Conservation (phyloP, 2,113 vertebrate species). For the Argyrosomus japonicus region DNA sequence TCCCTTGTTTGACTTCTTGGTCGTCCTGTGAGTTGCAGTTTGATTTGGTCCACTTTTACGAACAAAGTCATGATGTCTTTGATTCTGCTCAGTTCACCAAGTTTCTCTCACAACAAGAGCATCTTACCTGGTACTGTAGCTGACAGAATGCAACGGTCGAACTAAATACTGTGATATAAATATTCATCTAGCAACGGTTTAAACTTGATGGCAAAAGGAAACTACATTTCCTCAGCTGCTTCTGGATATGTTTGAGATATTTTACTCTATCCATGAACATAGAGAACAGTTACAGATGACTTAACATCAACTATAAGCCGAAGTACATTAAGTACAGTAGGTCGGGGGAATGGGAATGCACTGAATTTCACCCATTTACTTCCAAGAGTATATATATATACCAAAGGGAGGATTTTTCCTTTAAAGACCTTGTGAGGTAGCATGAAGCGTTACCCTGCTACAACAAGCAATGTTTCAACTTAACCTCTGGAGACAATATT, state of each 20-base stretch:
- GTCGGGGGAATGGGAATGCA: neutral
- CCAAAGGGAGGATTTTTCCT: slow-evolving; percentile 49
- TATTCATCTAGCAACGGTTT: neutral
- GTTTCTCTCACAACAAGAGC: neutral
- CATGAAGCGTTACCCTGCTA: slow-evolving; percentile 35
- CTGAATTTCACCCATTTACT: slow-evolving; percentile 39
- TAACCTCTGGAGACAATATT: slow-evolving; percentile 61
- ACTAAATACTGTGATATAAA: neutral
- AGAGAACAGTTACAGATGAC: neutral
- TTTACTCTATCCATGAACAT: neutral
- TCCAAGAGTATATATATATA: slow-evolving; percentile 39
- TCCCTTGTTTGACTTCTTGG: neutral
- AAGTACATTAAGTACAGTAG: slow-evolving; percentile 19
- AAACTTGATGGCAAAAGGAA: neutral
- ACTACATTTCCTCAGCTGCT: neutral
- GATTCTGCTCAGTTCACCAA: too few relatives aligned
- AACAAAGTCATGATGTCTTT: neutral
- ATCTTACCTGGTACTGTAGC: neutral
- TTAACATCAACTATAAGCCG: slow-evolving; percentile 8
- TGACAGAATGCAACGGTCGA: too few relatives aligned
- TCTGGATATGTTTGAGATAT: neutral
- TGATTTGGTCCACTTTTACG: neutral
- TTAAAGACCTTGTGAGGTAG: slow-evolving; percentile 45
- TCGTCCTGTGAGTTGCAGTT: neutral
- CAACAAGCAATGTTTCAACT: slow-evolving; percentile 51